A percentile compares a stretch with the other conserved stretches of the same genome.
Evolutionary conservation across 2,797 vertebrate genomes (phyloP).

Genomic region (Malurus leucopterus): DNA sequence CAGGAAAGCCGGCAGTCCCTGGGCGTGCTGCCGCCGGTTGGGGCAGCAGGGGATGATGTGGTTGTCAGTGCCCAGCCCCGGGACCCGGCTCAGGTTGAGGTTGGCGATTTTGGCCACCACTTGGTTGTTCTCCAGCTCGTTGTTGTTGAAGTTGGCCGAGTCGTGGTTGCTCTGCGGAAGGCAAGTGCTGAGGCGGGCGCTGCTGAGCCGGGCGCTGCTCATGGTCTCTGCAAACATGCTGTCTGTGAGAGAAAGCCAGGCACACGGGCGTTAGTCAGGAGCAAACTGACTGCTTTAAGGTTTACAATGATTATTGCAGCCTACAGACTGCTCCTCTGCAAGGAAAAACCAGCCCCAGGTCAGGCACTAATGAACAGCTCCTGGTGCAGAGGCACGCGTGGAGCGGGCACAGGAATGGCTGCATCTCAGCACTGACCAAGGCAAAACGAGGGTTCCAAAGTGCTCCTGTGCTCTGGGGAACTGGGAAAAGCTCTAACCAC

Average conservation of each 20-base stretch:
- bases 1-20: conserved; percentile 78
- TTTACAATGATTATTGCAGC: not conserved
- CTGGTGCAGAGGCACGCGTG: not conserved
- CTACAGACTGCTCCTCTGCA: not conserved
- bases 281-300: not conserved
- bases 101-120: conserved; percentile 94
- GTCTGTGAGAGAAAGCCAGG: conserved; percentile 74
- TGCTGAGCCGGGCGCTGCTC: conserved; percentile 85
- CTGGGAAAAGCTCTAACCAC: not conserved
- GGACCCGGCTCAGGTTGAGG: conserved; percentile 82
- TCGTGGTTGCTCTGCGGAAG: conserved; percentile 94
- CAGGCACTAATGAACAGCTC: not conserved
- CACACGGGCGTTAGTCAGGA: conserved; percentile 24
- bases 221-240: conserved; percentile 94
- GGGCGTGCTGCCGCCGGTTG: conserved; percentile 67
- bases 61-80: conserved; percentile 63
- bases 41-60: conserved; percentile 87
- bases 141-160: conserved; percentile 97
- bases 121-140: conserved; percentile 95
- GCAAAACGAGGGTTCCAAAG: not conserved
- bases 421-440: not conserved
- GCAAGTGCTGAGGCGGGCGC: conserved; percentile 90
- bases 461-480: not conserved
- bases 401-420: not conserved
- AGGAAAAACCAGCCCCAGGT: not conserved